Evolutionary conservation across 2,888 invertebrate species (phyloP), one percentile per base, ranked within the genome.

Genomic region (Papilio demoleus): DNA sequence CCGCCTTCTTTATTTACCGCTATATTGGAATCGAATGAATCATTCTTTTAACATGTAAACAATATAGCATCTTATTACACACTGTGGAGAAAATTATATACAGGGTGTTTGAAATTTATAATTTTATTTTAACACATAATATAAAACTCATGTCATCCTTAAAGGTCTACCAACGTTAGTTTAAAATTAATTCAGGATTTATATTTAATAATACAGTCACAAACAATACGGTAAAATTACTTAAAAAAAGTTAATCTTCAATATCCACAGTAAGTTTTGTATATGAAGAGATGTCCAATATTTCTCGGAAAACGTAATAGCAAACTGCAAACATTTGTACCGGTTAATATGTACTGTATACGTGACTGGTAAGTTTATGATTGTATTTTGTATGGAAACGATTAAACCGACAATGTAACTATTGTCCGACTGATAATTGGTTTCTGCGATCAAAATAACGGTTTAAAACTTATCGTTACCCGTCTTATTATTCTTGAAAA

Each of bases 21-120:
- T 66, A 62, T 70, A 70, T 70, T 68, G 70, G 70, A 68, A 99
- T 87, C 47, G 64, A 68, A 61, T 74, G 70, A 74, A 68, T 73
- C 73, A 71, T 50, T 50, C n/a, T 22, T n/a, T 14, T 53, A 27
- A 24, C 36, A 64, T 66, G 65, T 69, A 69, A 70, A 68, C 66
- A 19, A 17, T 53, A 53, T 31, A 31, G 27, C 53, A 17, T 53
- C 31, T 53, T 31, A 27, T 27, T 22, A 31, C 9, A 31, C 53
- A n/a, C 9, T 9, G 31, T 53, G 0, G 53, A 53, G 4, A 31
- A 31, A 31, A 53, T 45, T 17, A 45, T 8, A 45, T 45, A 45
- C 19, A 45, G 45, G 45, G 19, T 45, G 45, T 42, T 2, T 45
- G 9, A 45, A 9, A 19, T 45, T 17, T 42, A 8, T 42, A n/a